Base-by-base conservation (phyloP, 1,140 invertebrate species). In the Bilobella aurantiaca region DNA sequence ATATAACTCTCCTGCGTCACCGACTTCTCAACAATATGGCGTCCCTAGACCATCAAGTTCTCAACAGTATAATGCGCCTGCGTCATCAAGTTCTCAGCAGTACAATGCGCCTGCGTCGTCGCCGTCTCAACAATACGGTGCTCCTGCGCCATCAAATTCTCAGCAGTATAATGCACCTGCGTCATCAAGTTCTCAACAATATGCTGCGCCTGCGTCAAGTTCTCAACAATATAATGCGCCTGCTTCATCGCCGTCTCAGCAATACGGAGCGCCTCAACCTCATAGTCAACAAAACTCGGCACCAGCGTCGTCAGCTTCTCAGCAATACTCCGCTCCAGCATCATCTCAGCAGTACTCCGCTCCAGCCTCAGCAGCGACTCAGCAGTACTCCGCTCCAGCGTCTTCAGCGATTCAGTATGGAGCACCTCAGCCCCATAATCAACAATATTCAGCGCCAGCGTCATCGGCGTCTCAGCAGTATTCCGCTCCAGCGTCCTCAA, bases 401-500 rank as follows among this genome's bases (percentile, higher is more conserved):
- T n/a, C n/a, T n/a, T n/a, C n/a, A n/a, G 18, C 34, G 29, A 30
- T 28, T 32, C 60, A 59, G 57, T 27, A 58, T 29, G 47, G 18
- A 25, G 18, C 32, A 30, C 29, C 23, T 21, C 64, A 18, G 3
- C n/a, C 25, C 47, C 27, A 58, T 34, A 27, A 18, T 18, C 61
- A 61, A 18, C 57, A 59, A 34, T 62, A 63, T 47, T 31, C 25
- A 37, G 57, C 53, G 14, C 65, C 59, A 18, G 66, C 64, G 29
- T 32, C 58, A 21, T 58, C 56, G n/a, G 31, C 25, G 23, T n/a
- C n/a, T n/a, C 53, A 42, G 3, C 47, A 42, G 42, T 49, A 46
- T n/a, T 46, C 23, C 37, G 61, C 16, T 27, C 18, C 57, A 57
- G 28, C 60, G 32, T 30, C 57, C 18, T 34, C 71, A 58, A 75